phyloP scores from a whole-genome alignment of 1,140 invertebrate species.

The Zaprionus taronus region DNA sequence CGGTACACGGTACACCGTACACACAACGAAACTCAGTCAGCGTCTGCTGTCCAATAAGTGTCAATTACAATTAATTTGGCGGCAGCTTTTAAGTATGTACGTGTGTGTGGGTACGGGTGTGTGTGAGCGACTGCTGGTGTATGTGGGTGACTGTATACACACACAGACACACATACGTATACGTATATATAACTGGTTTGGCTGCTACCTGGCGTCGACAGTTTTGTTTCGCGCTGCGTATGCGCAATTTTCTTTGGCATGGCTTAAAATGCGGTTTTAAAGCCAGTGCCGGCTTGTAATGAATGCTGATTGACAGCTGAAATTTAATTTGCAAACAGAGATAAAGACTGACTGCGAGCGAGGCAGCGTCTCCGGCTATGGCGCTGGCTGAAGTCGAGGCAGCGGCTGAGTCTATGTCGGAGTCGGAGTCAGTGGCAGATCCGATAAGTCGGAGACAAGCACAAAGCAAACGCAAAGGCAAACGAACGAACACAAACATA shows the following conservation, averaged over 20 bases:
- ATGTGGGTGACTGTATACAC: constrained; percentile 5
- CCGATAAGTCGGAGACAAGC: constrained; percentile 22
- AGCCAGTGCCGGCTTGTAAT: constrained; percentile 34
- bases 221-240: constrained; percentile 33
- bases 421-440: neutral
- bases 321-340: constrained; percentile 45
- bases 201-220: constrained; percentile 24
- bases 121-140: neutral
- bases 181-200: constrained; percentile 3
- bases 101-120: constrained; percentile 12
- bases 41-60: constrained; percentile 68
- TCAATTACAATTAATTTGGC: constrained; percentile 71
- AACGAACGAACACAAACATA: constrained; percentile 9
- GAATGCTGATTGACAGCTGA: constrained; percentile 60
- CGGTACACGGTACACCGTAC: neutral
- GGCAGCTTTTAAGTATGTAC: constrained; percentile 43
- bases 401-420: neutral
- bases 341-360: constrained; percentile 17
- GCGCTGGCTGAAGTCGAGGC: neutral
- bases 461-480: constrained; percentile 18
- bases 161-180: neutral
- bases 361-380: neutral
- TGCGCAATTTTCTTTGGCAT: constrained; percentile 35
- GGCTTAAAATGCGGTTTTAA: constrained; percentile 50
- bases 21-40: constrained; percentile 37